phyloP scores from a whole-genome alignment of 2,113 vertebrate species.

The Saimiri boliviensis region DNA sequence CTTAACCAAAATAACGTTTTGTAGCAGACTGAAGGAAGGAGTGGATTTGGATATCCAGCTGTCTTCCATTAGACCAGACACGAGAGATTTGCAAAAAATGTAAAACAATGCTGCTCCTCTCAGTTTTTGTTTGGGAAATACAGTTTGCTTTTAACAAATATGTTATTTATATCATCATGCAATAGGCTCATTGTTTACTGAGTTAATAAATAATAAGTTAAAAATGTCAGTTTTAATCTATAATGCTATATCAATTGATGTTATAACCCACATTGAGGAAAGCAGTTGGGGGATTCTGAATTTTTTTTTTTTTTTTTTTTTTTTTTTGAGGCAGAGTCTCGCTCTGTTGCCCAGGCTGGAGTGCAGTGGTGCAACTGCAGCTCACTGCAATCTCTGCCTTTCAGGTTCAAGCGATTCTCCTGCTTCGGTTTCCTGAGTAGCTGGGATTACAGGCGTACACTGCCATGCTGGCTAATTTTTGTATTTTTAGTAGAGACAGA shows the following conservation, averaged over 20 bases:
- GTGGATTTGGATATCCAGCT: not conserved
- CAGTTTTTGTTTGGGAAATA: slow-evolving; percentile 20
- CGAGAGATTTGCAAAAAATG: not conserved
- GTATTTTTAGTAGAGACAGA: too few relatives aligned
- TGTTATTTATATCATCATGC: not conserved
- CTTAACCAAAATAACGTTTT: not conserved
- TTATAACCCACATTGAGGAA: not conserved
- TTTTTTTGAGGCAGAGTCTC: too few relatives aligned
- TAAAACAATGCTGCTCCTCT: not conserved
- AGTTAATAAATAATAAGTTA: not conserved
- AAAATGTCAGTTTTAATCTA: not conserved
- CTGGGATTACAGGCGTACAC: too few relatives aligned
- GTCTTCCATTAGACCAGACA: not conserved
- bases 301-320: too few relatives aligned
- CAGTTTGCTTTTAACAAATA: not conserved
- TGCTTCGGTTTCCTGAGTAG: too few relatives aligned
- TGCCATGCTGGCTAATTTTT: too few relatives aligned
- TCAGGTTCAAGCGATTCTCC: too few relatives aligned
- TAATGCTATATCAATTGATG: not conserved
- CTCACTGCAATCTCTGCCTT: too few relatives aligned
- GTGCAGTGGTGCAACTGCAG: too few relatives aligned
- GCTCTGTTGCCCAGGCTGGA: too few relatives aligned
- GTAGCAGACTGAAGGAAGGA: not conserved
- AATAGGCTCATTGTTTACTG: not conserved
- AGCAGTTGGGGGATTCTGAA: not conserved